phyloP scores from a whole-genome alignment of 1,140 invertebrate genomes.

The Muscidifurax raptorellus region DNA sequence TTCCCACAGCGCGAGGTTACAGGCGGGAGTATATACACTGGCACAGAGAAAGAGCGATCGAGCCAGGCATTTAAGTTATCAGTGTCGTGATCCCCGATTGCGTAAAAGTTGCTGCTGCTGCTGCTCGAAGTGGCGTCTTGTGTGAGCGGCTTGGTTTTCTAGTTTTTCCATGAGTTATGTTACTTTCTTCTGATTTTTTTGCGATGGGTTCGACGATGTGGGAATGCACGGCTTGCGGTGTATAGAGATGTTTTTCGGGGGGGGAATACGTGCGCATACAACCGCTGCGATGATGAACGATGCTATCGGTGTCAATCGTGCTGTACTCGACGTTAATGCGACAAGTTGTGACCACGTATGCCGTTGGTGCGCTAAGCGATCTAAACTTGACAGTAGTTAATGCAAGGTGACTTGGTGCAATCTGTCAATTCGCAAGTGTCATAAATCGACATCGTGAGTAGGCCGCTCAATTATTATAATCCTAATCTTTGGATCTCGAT shows the following conservation, averaged over 20 bases:
- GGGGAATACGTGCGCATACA: too few species aligned
- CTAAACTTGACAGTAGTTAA: background rate
- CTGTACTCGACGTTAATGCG: background rate
- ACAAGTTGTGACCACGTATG: background rate
- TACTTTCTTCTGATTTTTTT: background rate
- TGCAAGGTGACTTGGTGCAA: background rate
- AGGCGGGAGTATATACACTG: background rate
- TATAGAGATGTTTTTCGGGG: too few species aligned
- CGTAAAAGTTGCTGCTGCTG: slow-evolving; percentile 11
- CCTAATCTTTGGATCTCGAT: background rate
- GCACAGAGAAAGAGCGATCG: background rate
- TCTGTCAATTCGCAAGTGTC: background rate
- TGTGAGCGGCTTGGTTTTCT: background rate
- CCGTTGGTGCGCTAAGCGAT: background rate
- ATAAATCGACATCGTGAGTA: background rate
- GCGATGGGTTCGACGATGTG: background rate
- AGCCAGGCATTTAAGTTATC: slow-evolving; percentile 40
- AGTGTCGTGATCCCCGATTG: slow-evolving; percentile 45
- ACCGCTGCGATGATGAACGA: background rate
- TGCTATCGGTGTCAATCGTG: background rate
- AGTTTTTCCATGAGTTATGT: background rate
- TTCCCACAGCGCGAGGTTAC: slow-evolving; percentile 42
- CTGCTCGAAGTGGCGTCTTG: too few species aligned
- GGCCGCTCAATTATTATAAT: background rate
- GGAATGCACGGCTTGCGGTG: too few species aligned